A percentile compares a stretch with the other conserved stretches of the same genome.
Evolutionary conservation across 2,797 vertebrate genomes (phyloP).

Genomic region (Rhynchonycteris naso): DNA sequence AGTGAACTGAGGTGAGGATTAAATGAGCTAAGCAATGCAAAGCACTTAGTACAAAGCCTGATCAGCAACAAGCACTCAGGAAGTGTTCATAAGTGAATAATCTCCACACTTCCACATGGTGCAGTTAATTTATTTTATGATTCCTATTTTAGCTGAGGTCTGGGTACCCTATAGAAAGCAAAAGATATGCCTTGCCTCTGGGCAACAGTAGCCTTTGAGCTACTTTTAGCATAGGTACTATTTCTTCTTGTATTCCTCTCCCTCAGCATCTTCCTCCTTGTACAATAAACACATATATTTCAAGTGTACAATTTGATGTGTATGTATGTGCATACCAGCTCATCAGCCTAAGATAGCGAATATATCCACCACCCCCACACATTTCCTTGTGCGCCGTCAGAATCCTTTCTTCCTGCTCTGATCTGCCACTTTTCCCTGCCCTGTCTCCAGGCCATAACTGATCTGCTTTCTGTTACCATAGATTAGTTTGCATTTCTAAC

Average conservation of each 20-base stretch:
- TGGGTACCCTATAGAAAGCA: background rate
- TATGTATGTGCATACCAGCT: background rate
- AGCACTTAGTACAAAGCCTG: background rate
- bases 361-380: rapidly evolving
- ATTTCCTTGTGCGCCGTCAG: background rate
- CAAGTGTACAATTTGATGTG: background rate
- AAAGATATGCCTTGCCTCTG: background rate
- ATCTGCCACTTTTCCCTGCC: background rate
- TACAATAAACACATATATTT: background rate
- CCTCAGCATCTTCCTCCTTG: background rate
- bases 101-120: background rate
- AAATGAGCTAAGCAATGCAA: background rate
- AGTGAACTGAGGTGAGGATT: background rate
- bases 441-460: background rate
- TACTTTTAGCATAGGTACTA: background rate
- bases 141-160: background rate
- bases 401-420: background rate
- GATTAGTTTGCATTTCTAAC: background rate
- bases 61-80: background rate
- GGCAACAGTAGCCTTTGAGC: background rate
- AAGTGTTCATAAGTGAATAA: background rate
- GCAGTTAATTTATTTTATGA: background rate
- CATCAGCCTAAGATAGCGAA: background rate
- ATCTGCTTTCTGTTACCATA: background rate
- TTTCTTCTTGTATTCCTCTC: background rate